These are phyloP conservation scores for Hemicrepidius hirtus DNA, from an alignment of 2,888 invertebrate species.

Conservation along the genomic window DNA sequence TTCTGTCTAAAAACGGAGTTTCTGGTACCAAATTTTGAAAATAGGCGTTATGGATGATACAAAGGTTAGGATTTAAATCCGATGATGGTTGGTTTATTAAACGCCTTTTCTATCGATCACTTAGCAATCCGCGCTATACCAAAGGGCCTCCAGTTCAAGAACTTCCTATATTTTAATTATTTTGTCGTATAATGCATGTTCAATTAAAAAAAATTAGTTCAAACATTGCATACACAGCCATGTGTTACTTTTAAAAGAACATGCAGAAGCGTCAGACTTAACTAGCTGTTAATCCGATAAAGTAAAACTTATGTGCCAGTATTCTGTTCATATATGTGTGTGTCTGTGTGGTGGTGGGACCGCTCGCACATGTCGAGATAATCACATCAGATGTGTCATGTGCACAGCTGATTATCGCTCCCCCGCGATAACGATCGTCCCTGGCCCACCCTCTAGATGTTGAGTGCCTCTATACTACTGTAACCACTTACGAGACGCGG, in stretches of 20 bases:
- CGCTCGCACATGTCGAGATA: constrained; percentile 62
- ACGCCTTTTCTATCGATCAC: too few species aligned
- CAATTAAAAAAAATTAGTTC: too few species aligned
- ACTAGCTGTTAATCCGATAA: constrained; percentile 49
- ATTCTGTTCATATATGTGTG: constrained; percentile 32
- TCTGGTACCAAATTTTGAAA: too few species aligned
- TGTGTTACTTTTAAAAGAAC: not conserved
- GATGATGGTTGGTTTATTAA: too few species aligned
- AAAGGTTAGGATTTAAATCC: too few species aligned
- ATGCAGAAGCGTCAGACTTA: constrained; percentile 9
- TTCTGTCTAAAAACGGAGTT: too few species aligned
- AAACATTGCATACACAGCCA: not conserved
- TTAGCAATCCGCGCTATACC: too few species aligned
- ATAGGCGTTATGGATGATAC: too few species aligned
- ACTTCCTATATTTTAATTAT: too few species aligned
- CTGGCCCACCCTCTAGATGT: constrained; percentile 49
- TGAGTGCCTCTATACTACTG: constrained; percentile 47
- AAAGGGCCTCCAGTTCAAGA: too few species aligned
- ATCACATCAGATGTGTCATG: constrained; percentile 68
- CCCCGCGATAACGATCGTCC: constrained; percentile 52
- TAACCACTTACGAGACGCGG: constrained; percentile 42
- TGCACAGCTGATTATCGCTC: constrained; percentile 62
- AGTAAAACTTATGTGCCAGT: constrained; percentile 49
- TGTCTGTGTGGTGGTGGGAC: constrained; percentile 53
- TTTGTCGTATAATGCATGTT: too few species aligned